Percentiles rank a stretch among this genome's conserved stretches.
Evolutionary conservation across 2,113 vertebrate genomes (phyloP).

Genomic region (Cavia porcellus): DNA sequence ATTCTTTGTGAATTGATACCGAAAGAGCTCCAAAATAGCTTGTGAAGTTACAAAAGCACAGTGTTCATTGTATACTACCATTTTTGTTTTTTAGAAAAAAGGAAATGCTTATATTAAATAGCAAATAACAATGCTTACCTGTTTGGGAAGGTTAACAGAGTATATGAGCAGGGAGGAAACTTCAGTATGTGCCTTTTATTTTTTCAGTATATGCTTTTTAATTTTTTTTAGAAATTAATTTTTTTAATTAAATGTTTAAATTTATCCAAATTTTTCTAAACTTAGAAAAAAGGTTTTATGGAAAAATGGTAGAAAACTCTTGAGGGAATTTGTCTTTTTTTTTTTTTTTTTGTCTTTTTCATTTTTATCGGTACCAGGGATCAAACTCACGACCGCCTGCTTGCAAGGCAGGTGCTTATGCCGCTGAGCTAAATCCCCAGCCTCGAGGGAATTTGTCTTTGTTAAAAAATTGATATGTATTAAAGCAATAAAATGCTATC

Average conservation of each 20-base stretch:
- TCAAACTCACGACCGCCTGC: too few relatives aligned
- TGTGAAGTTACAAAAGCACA: not conserved
- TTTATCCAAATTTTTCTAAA: not conserved
- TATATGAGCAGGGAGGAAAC: not conserved
- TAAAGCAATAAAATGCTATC: not conserved
- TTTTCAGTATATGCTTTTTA: not conserved
- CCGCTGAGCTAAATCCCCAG: too few relatives aligned
- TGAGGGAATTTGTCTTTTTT: not conserved
- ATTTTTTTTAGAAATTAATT: not conserved
- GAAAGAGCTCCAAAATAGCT: not conserved
- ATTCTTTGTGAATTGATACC: not conserved
- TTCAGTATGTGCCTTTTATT: not conserved
- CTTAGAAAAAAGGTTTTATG: not conserved
- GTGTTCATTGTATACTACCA: not conserved
- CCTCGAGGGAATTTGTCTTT: conserved; percentile 5
- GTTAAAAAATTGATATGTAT: not conserved
- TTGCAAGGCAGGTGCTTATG: too few relatives aligned
- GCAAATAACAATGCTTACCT: conserved; percentile 6
- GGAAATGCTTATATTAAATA: conserved; percentile 9
- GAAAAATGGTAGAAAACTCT: conserved; percentile 28
- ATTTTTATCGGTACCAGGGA: too few relatives aligned
- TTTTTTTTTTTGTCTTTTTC: too few relatives aligned
- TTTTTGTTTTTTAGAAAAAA: not conserved
- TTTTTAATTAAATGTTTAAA: not conserved
- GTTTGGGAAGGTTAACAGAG: not conserved